phyloP scores from a whole-genome alignment of 1,140 invertebrate species.

The Polypedilum pembai region DNA sequence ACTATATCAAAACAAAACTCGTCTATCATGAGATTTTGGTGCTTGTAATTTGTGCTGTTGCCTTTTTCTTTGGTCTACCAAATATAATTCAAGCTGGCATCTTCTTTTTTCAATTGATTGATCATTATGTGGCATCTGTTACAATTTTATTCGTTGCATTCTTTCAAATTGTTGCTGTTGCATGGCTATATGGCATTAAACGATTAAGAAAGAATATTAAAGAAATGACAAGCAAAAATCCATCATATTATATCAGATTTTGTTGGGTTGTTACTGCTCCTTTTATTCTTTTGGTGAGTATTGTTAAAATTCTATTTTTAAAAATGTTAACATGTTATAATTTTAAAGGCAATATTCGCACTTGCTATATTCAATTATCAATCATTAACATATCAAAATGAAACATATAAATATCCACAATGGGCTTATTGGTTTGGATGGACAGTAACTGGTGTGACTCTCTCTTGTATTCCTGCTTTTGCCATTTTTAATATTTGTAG shows the following conservation, averaged over 20 bases:
- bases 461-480: constrained; percentile 78
- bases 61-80: constrained; percentile 74
- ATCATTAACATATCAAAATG: constrained; percentile 69
- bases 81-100: constrained; percentile 84
- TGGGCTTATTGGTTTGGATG: constrained; percentile 85
- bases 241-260: constrained; percentile 71
- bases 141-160: constrained; percentile 87
- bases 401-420: constrained; percentile 66
- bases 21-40: constrained; percentile 82
- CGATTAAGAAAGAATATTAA: constrained; percentile 71
- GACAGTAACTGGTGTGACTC: constrained; percentile 70
- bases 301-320: constrained; percentile 27
- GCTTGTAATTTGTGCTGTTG: constrained; percentile 70
- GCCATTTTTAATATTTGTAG: constrained; percentile 63
- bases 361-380: constrained; percentile 81
- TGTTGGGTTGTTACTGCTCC: constrained; percentile 80
- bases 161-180: constrained; percentile 82
- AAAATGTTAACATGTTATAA: constrained; percentile 22
- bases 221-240: constrained; percentile 75
- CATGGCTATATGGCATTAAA: constrained; percentile 85
- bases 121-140: constrained; percentile 84
- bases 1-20: constrained; percentile 69
- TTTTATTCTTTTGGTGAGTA: constrained; percentile 65
- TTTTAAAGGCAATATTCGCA: constrained; percentile 68
- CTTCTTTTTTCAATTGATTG: constrained; percentile 86